These are phyloP conservation scores for Arenaria interpres DNA, from an alignment of 2,113 vertebrate genomes.

Conservation along the genomic window DNA sequence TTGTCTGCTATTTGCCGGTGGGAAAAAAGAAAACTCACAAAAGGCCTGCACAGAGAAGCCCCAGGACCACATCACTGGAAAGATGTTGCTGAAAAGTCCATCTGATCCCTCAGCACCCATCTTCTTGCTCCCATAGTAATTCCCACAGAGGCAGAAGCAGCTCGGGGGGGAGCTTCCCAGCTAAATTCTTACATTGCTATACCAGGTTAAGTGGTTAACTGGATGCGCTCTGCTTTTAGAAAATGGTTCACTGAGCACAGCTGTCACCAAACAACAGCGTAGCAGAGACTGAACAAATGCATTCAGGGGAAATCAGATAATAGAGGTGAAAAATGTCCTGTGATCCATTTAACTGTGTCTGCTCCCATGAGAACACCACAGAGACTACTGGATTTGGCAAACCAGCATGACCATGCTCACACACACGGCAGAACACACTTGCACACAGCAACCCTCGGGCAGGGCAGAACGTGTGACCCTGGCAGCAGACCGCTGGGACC, in stretches of 20 bases:
- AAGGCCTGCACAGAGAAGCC: not conserved
- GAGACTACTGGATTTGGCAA: not conserved
- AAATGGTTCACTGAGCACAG: slow-evolving; percentile 60
- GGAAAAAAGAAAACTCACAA: not conserved
- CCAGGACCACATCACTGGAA: not conserved
- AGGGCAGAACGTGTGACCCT: not conserved
- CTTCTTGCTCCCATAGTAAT: not conserved
- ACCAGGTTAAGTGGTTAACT: slow-evolving; percentile 35
- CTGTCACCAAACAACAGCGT: slow-evolving; percentile 33
- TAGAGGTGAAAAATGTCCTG: slow-evolving; percentile 49
- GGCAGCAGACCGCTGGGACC: not conserved
- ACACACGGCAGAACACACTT: fast-evolving
- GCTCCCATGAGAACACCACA: not conserved
- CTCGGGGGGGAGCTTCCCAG: not conserved
- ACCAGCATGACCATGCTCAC: fast-evolving
- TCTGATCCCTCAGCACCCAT: not conserved
- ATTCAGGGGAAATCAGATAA: slow-evolving; percentile 40
- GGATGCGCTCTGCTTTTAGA: not conserved
- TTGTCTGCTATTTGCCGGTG: not conserved
- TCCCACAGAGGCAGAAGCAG: not conserved
- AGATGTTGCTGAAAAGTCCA: not conserved
- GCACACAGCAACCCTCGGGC: not conserved
- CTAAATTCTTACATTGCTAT: not conserved
- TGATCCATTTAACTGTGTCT: slow-evolving; percentile 58
- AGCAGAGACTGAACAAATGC: slow-evolving; percentile 42